These are phyloP conservation scores for Akabosia matsudoensis DNA, from an alignment of 1,140 invertebrate genomes.

Conservation along the genomic window DNA sequence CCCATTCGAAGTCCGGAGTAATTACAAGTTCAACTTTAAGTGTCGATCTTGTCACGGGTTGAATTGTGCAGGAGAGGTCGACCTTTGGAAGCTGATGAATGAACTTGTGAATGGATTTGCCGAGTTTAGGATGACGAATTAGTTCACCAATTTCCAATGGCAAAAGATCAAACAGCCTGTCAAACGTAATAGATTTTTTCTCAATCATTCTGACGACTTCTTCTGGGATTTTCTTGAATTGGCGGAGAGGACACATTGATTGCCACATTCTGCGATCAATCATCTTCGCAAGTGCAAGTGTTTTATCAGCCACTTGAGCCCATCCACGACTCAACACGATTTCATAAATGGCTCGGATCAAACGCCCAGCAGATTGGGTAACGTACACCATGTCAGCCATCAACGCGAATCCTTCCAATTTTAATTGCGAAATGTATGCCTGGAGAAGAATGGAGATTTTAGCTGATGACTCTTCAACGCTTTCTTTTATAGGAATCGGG, in stretches of 20 bases:
- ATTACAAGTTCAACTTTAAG: slow-evolving; percentile 93
- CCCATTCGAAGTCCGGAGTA: slow-evolving; percentile 99
- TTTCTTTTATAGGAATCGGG: slow-evolving; percentile 98
- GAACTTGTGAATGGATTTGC: slow-evolving; percentile 96
- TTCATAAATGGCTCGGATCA: slow-evolving; percentile 97
- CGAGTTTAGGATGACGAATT: slow-evolving; percentile 90
- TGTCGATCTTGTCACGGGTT: slow-evolving; percentile 94
- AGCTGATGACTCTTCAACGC: slow-evolving; percentile 95
- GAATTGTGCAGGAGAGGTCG: slow-evolving; percentile 91
- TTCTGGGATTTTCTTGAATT: slow-evolving; percentile 97
- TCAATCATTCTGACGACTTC: slow-evolving; percentile 98
- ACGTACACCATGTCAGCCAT: slow-evolving; percentile 99
- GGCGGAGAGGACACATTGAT: slow-evolving; percentile 95
- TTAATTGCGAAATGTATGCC: slow-evolving; percentile 97
- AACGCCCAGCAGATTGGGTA: slow-evolving; percentile 91
- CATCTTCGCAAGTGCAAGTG: slow-evolving; percentile 96
- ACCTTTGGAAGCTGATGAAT: slow-evolving; percentile 96
- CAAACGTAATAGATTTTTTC: slow-evolving; percentile 86
- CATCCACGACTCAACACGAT: slow-evolving; percentile 76
- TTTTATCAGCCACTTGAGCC: slow-evolving; percentile 96
- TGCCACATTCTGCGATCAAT: slow-evolving; percentile 99
- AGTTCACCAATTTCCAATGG: slow-evolving; percentile 97
- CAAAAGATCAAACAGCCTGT: slow-evolving; percentile 86
- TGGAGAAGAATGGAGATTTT: slow-evolving; percentile 95
- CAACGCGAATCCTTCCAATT: slow-evolving; percentile 95